Evolutionary conservation across 2,888 invertebrate species (phyloP), one percentile per base, ranked within the genome.

Genomic region (Melitaea athalia): DNA sequence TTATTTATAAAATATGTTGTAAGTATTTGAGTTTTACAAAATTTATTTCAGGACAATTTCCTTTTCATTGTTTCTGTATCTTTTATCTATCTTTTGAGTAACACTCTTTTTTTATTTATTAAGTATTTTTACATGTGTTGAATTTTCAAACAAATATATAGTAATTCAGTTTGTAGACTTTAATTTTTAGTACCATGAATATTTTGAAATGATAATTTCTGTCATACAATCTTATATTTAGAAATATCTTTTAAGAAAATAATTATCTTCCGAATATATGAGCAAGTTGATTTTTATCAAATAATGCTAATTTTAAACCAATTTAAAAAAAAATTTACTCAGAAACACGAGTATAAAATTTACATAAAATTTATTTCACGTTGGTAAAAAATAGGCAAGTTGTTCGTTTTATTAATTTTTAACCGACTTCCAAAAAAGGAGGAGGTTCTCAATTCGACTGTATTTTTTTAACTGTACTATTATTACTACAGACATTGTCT

Each of bases 351-450:
- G 24, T 24, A 31, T 3, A 49, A 49, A 49, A 49, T 5, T 49
- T 49, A 49, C n/a, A 49, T 49, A n/a, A 49, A n/a, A 14, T n/a
- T 11, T 24, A 8, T 53, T 57, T 12, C 38, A n/a, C 12, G 38
- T 42, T 10, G 15, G 42, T 57, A 55, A 61, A 55, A 61, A 47
- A 66, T 60, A 61, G 53, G 66, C 60, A 66, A 61, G 66, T 66
- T 33, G n/a, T 52, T 15, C 24, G 7, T 42, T 57, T 42, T 12
- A 57, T 8, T 38, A n/a, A n/a, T n/a, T n/a, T n/a, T n/a, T n/a
- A n/a, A n/a, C n/a, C n/a, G n/a, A n/a, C n/a, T n/a, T n/a, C n/a
- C n/a, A n/a, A n/a, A n/a, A n/a, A n/a, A n/a, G n/a, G n/a, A n/a
- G n/a, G n/a, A n/a, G n/a, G n/a, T n/a, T n/a, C n/a, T n/a, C n/a